These are phyloP conservation scores for Ypsolopha sequella DNA, from an alignment of 2,888 invertebrate species.

Conservation along the genomic window DNA sequence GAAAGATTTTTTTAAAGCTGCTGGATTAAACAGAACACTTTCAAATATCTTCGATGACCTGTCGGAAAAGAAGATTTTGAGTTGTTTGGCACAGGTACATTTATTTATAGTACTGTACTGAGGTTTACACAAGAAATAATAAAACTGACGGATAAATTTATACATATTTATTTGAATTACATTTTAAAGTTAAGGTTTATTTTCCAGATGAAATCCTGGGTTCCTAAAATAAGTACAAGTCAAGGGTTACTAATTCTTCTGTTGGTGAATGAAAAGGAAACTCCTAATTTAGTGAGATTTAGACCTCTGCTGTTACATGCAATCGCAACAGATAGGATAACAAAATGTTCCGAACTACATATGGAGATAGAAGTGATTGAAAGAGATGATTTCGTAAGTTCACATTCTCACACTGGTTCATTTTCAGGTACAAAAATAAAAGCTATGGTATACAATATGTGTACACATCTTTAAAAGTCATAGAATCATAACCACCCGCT, in stretches of 20 bases:
- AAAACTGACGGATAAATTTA: no score
- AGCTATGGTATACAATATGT: no score
- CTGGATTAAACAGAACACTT: constrained; percentile 36
- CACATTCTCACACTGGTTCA: constrained; percentile 22
- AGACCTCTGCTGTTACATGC: constrained; percentile 45
- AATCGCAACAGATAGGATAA: constrained; percentile 54
- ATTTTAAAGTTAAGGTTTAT: neutral
- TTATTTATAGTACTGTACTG: neutral
- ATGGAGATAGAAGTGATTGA: constrained; percentile 61
- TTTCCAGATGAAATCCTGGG: constrained; percentile 50
- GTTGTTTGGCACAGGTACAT: constrained; percentile 35
- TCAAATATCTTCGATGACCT: constrained; percentile 33
- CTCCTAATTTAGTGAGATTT: constrained; percentile 37
- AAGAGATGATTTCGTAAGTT: constrained; percentile 25
- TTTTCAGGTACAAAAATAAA: no score
- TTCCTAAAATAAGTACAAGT: constrained; percentile 36
- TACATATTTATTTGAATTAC: neutral
- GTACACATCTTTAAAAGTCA: no score
- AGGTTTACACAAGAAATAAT: neutral
- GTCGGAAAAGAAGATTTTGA: constrained; percentile 31
- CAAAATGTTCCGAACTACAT: constrained; percentile 43
- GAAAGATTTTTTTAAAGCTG: constrained; percentile 45
- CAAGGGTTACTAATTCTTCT: constrained; percentile 48
- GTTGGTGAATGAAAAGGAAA: constrained; percentile 49
- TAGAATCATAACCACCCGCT: no score